phyloP scores from a whole-genome alignment of 2,888 invertebrate genomes.

The Ischnus inquisitorius region DNA sequence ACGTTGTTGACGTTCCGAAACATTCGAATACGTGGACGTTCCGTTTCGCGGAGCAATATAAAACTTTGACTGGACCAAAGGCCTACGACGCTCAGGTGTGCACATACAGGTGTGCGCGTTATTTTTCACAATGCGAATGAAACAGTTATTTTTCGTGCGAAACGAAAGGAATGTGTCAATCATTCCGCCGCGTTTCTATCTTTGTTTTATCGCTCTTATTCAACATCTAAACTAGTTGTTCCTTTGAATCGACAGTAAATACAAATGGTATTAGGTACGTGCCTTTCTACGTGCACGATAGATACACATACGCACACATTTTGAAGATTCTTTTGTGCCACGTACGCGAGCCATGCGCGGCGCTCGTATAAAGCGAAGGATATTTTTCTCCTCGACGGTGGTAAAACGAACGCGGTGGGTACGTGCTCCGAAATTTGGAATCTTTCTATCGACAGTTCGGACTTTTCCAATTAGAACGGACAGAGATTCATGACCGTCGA shows the following conservation, averaged over 20 bases:
- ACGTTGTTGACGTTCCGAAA: slow-evolving; percentile 18
- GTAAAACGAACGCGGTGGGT: slow-evolving; percentile 64
- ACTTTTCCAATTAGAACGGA: slow-evolving; percentile 79
- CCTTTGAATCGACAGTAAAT: slow-evolving; percentile 23
- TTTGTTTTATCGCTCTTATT: not conserved
- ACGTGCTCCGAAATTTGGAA: slow-evolving; percentile 74
- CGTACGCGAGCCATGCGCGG: slow-evolving; percentile 34
- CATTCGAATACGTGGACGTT: slow-evolving; percentile 13
- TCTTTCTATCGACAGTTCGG: slow-evolving; percentile 73
- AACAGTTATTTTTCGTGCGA: slow-evolving; percentile 10
- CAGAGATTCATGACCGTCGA: slow-evolving; percentile 75
- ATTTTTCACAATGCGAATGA: not conserved
- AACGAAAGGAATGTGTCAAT: slow-evolving; percentile 22
- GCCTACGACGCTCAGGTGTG: not conserved
- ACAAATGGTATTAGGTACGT: slow-evolving; percentile 43
- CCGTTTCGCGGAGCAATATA: slow-evolving; percentile 1
- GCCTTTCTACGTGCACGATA: not conserved
- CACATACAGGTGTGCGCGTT: not conserved
- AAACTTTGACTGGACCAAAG: slow-evolving; percentile 12
- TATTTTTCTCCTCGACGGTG: slow-evolving; percentile 49
- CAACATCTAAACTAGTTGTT: slow-evolving; percentile 20
- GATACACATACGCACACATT: not conserved
- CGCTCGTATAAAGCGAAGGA: slow-evolving; percentile 46
- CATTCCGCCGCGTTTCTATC: slow-evolving; percentile 11
- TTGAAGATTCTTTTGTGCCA: slow-evolving; percentile 36